Evolutionary conservation across 2,113 vertebrate genomes (phyloP), one percentile per base, ranked within the genome.

Genomic region (Hiodon alosoides): DNA sequence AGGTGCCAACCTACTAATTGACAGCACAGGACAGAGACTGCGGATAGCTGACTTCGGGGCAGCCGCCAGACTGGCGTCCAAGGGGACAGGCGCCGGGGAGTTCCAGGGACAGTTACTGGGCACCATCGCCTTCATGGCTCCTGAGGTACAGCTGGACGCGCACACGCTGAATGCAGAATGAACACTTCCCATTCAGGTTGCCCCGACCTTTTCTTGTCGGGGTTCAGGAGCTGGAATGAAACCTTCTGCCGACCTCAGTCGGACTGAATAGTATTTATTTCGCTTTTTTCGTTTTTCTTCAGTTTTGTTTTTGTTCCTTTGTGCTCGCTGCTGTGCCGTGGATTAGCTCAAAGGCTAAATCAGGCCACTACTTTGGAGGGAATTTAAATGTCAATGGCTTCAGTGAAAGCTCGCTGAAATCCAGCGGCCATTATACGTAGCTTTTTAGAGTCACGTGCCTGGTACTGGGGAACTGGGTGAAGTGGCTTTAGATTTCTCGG

Each of bases 81-180:
- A 96, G 88, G 94, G 93, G 83, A 96, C 94, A 1, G 94, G 94
- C 51, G 94, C 94, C 5, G 94, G 94, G 55, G 94, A 96, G 81
- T 96, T 96, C 87, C 94, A 96, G 88, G 94, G 94, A 77, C 94
- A 95, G 58, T 87, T 96, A 68, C 77, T 96, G 85, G 94, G 94
- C 75, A 96, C 94, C 70, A 96, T 95, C 85, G 94, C 94, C 3
- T 96, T 96, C 85, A 96, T 96, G 94, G 94, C 94, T 72, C 94
- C 94, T 0, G 94, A 96, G 93, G 94, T 96, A 86, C 88, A 87
- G 46, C 61, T 5, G 14, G 16, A 46, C 11, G 53, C 61, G 31
- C 16, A 0, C 31, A 31, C 31, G 31, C 31, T 31, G 31, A 31
- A 31, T 31, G 31, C 31, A 31, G 31, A 31, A 31, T 0, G 31